These are phyloP conservation scores for Mystacides longicornis DNA, from an alignment of 2,888 invertebrate species.

Conservation along the genomic window DNA sequence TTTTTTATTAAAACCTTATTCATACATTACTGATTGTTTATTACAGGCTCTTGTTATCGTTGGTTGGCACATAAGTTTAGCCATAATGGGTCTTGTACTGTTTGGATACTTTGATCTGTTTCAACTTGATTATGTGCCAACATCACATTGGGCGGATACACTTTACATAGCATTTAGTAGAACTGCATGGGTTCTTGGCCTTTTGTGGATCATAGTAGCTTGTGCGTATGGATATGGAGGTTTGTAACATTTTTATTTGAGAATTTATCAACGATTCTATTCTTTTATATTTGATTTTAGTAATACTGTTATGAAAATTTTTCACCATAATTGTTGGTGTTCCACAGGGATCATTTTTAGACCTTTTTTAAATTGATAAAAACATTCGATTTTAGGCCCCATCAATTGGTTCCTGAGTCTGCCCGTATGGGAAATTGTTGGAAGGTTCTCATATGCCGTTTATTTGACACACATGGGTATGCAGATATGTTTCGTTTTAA, in stretches of 20 bases:
- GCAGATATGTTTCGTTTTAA: neutral
- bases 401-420: constrained; percentile 47
- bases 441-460: constrained; percentile 48
- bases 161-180: constrained; percentile 15
- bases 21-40: neutral
- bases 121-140: neutral
- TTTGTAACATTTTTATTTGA: no score
- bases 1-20: no score
- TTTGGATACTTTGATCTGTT: constrained; percentile 11
- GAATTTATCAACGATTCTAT: no score
- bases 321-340: no score
- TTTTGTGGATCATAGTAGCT: constrained; percentile 17
- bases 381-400: no score
- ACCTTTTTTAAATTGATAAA: no score
- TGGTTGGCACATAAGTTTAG: constrained; percentile 13
- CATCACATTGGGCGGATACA: constrained; percentile 3
- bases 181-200: constrained; percentile 13
- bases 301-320: no score
- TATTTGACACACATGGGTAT: constrained; percentile 46
- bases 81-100: constrained; percentile 7
- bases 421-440: constrained; percentile 44
- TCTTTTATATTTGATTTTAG: no score
- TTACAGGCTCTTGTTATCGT: constrained; percentile 8
- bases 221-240: constrained; percentile 21
- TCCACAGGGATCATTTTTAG: no score